Conservation (phyloP, 2,797 vertebrate species). For the Argentina silus region DNA sequence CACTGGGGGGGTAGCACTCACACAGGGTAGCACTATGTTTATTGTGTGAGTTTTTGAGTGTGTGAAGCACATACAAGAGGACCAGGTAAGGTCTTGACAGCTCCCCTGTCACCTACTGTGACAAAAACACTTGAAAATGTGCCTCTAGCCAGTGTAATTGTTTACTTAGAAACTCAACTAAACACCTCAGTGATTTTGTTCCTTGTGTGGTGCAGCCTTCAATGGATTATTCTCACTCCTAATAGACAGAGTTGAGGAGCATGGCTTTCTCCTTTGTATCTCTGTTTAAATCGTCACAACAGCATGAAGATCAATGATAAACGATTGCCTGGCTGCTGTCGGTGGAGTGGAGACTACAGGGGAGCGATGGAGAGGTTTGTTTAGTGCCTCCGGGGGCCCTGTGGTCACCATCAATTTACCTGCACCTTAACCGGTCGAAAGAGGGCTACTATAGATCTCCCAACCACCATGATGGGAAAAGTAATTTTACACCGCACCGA, state of each 20-base stretch:
- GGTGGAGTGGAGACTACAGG: conserved; percentile 47
- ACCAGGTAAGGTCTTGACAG: background rate
- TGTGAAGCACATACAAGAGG: background rate
- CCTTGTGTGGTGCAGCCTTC: background rate
- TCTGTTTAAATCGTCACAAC: conserved; percentile 49
- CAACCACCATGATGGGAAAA: conserved; percentile 40
- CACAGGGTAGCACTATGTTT: background rate
- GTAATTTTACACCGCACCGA: conserved; percentile 33
- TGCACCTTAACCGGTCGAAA: conserved; percentile 48
- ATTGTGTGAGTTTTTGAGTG: no score
- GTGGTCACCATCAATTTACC: conserved; percentile 69
- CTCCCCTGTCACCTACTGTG: background rate
- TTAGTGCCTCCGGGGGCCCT: conserved; percentile 56
- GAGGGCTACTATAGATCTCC: conserved; percentile 46
- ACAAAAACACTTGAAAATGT: background rate
- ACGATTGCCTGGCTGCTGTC: conserved; percentile 56
- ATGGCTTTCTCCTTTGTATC: conserved; percentile 40
- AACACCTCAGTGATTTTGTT: background rate
- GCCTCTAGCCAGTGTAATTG: background rate
- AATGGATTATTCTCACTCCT: background rate
- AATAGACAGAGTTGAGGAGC: background rate
- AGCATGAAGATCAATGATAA: conserved; percentile 63
- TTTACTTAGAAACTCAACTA: background rate
- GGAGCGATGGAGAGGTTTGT: conserved; percentile 64
- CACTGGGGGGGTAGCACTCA: background rate